These are phyloP conservation scores for Crotophaga sulcirostris DNA, from an alignment of 2,113 vertebrate genomes.

Conservation along the genomic window DNA sequence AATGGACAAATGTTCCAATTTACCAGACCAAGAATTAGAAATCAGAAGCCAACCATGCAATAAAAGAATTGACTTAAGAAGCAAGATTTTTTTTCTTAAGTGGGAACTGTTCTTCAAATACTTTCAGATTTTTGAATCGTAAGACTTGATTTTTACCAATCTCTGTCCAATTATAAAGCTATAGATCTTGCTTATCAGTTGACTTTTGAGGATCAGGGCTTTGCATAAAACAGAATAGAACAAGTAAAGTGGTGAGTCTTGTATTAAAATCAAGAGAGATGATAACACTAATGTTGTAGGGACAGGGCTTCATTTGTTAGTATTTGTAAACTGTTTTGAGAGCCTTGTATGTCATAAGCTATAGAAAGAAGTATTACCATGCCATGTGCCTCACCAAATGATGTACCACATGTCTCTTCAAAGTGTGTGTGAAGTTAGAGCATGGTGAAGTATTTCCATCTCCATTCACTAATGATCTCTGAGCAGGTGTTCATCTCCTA, in stretches of 20 bases:
- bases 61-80: not conserved
- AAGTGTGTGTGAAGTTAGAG: not conserved
- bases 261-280: not conserved
- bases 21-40: slow-evolving; percentile 28
- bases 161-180: not conserved
- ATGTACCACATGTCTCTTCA: not conserved
- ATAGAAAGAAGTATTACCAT: not conserved
- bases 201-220: not conserved
- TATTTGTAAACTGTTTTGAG: not conserved
- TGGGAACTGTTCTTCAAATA: not conserved
- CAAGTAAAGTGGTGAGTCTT: not conserved
- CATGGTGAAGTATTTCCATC: not conserved
- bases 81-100: not conserved
- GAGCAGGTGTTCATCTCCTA: slow-evolving; percentile 13
- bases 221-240: not conserved
- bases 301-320: not conserved
- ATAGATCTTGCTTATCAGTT: not conserved
- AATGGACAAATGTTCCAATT: slow-evolving; percentile 17
- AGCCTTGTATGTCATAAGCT: not conserved
- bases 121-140: not conserved
- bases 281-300: not conserved
- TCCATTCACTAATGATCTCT: not conserved
- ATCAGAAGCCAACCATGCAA: not conserved
- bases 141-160: not conserved
- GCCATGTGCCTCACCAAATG: not conserved